Conservation (phyloP, 2,113 vertebrate species). For the Pleuronectes platessa region DNA sequence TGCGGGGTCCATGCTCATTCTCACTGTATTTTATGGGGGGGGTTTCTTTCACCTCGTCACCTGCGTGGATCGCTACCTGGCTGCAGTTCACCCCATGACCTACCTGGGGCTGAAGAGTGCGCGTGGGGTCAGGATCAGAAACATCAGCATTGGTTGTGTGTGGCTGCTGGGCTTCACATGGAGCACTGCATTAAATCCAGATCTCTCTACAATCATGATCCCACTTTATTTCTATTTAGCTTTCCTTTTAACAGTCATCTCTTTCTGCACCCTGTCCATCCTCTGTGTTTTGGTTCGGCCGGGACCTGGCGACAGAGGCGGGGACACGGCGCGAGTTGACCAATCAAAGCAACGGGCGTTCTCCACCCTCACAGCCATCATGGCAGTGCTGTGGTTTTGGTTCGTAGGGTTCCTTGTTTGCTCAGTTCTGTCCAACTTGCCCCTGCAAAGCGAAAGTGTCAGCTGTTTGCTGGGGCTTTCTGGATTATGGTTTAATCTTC, state of each 20-base stretch:
- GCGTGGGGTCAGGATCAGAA: slow-evolving; percentile 11
- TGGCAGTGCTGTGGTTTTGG: background rate
- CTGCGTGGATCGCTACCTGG: slow-evolving; percentile 31
- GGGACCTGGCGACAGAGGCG: slow-evolving; percentile 6
- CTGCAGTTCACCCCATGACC: background rate
- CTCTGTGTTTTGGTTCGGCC: slow-evolving; percentile 12
- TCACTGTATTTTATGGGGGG: background rate
- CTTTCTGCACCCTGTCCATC: slow-evolving; percentile 30
- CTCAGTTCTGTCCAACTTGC: accelerated
- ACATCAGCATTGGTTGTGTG: slow-evolving; percentile 6
- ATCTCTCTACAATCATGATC: accelerated
- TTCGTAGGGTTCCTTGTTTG: background rate
- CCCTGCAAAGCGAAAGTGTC: accelerated
- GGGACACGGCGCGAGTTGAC: background rate
- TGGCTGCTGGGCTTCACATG: slow-evolving; percentile 26
- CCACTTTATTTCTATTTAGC: background rate
- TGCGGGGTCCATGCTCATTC: accelerated
- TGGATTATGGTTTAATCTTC: slow-evolving; percentile 6
- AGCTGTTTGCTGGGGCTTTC: accelerated
- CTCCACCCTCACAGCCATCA: slow-evolving; percentile 16
- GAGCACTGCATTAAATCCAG: background rate
- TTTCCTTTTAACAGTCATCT: background rate
- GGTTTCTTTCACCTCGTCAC: slow-evolving; percentile 23
- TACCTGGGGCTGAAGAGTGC: slow-evolving; percentile 28
- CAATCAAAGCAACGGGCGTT: slow-evolving; percentile 38